Evolutionary conservation across 2,797 vertebrate genomes (phyloP).

Genomic region (Alosa sapidissima): DNA sequence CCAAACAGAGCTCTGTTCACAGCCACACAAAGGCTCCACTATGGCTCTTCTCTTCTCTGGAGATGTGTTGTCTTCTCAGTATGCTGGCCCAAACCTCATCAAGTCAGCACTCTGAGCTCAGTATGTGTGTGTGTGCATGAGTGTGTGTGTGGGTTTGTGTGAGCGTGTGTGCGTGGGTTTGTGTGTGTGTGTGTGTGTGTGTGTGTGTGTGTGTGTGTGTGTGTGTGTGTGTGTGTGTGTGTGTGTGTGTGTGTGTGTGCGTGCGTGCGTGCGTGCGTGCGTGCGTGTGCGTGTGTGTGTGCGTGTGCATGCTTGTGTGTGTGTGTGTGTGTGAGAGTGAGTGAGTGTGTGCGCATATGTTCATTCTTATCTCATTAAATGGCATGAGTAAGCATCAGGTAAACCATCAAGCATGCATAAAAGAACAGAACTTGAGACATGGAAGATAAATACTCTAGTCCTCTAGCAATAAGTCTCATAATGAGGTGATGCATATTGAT

Average conservation of each 20-base stretch:
- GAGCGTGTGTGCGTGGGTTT: too few species aligned
- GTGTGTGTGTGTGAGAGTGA: neutral
- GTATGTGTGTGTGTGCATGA: too few species aligned
- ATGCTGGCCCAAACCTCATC: slow-evolving; percentile 43
- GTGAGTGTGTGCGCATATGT: neutral
- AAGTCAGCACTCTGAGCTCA: neutral
- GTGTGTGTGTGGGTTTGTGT: too few species aligned
- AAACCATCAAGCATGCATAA: neutral
- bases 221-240: too few species aligned
- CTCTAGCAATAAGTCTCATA: neutral
- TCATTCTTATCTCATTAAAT: neutral
- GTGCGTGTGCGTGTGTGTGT: neutral
- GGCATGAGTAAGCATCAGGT: neutral
- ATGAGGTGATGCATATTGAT: neutral
- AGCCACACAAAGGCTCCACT: slow-evolving; percentile 50
- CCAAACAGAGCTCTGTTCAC: slow-evolving; percentile 37
- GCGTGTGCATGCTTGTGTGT: neutral
- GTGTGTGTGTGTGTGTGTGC: neutral
- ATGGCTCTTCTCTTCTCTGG: slow-evolving; percentile 42
- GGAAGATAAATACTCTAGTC: neutral
- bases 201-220: too few species aligned
- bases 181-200: too few species aligned
- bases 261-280: neutral
- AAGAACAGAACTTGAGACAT: neutral
- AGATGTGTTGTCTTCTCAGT: slow-evolving; percentile 43